Evolutionary conservation across 2,113 vertebrate species (phyloP).

Genomic region (Hydrochoerus hydrochaeris): DNA sequence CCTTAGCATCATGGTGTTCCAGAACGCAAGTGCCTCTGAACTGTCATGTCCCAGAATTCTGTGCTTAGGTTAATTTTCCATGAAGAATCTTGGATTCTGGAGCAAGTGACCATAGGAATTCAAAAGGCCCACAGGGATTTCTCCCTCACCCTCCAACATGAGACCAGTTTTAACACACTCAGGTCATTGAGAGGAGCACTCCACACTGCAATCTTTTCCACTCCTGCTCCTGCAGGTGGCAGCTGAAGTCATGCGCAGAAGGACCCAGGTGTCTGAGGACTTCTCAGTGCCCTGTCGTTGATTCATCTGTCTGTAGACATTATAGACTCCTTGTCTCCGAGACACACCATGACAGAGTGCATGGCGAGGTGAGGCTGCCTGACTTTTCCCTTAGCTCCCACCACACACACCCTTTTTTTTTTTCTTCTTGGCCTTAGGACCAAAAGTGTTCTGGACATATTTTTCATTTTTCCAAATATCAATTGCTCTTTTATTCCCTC

Average conservation of each 20-base stretch:
- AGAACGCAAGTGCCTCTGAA: not conserved
- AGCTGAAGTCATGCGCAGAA: slow-evolving; percentile 68
- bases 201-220: not conserved
- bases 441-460: slow-evolving; percentile 84
- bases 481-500: slow-evolving; percentile 81
- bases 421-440: slow-evolving; percentile 74
- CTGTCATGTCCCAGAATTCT: not conserved
- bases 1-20: not conserved
- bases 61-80: slow-evolving; percentile 2
- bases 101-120: not conserved
- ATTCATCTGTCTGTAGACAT: slow-evolving; percentile 76
- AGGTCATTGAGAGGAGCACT: not conserved
- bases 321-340: slow-evolving; percentile 76
- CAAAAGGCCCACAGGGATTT: not conserved
- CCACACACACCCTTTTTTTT: not conserved
- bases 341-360: slow-evolving; percentile 74
- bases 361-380: slow-evolving; percentile 66
- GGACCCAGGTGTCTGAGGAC: slow-evolving; percentile 61
- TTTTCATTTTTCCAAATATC: slow-evolving; percentile 87
- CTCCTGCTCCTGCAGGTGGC: slow-evolving; percentile 54
- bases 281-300: not conserved
- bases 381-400: slow-evolving; percentile 40
- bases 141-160: not conserved
- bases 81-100: not conserved
- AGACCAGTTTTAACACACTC: not conserved